Base-by-base conservation (phyloP, 2,888 invertebrate species). In the Xestia sexstrigata region DNA sequence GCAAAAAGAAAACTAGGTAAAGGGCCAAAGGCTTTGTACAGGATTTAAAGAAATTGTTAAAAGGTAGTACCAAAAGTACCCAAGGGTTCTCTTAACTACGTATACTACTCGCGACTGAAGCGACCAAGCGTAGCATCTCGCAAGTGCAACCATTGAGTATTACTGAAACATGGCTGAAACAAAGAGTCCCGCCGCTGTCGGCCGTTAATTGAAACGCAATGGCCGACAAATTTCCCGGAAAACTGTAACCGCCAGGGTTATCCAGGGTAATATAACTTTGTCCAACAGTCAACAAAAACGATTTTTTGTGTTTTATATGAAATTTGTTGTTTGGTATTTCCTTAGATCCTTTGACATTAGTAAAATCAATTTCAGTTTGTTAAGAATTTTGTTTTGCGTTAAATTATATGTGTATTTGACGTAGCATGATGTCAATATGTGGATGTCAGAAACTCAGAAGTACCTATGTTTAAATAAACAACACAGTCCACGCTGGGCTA, bases 81-180 rank as follows among this genome's bases (percentile, higher is more conserved):
- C n/a, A n/a, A n/a, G n/a, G n/a, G n/a, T n/a, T n/a, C n/a, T n/a
- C n/a, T n/a, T n/a, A n/a, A n/a, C n/a, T n/a, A n/a, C n/a, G n/a
- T n/a, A n/a, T n/a, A n/a, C n/a, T n/a, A n/a, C n/a, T n/a, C n/a
- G n/a, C 35, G 35, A 35, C 35, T 20, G 58, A 35, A 35, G n/a
- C 17, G 35, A 49, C 52, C 70, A 71, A 71, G 63, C 52, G 69
- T 62, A 42, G 20, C 58, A 49, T 70, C 39, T 81, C 73, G 72
- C 81, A 73, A 73, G n/a, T n/a, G n/a, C n/a, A n/a, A 77, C 70
- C 62, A 84, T 84, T 60, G 52, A 77, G 30, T 71, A n/a, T 73
- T 26, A 47, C 70, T 80, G 62, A 73, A 58, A 65, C 82, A 35
- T 73, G 39, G 47, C 62, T 79, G 62, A 68, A 52, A 65, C 82